Percentiles rank a stretch among this genome's conserved stretches.
Conservation (phyloP, 2,797 vertebrate genomes). For the Sylvia borin region DNA sequence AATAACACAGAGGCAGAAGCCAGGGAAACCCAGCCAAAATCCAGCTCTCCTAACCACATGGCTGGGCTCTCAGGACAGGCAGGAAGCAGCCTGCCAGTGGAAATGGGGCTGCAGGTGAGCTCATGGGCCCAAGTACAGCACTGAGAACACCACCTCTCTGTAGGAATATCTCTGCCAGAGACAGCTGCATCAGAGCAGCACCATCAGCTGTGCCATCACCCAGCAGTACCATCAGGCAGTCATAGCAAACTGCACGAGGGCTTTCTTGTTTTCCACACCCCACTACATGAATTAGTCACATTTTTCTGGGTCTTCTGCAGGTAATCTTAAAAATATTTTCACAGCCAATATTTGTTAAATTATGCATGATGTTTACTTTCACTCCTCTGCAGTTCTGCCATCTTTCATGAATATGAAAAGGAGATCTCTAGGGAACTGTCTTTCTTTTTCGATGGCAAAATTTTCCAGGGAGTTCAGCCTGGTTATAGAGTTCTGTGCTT, state of each 20-base stretch:
- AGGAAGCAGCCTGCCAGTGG: neutral
- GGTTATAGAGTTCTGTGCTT: neutral
- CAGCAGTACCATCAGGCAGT: neutral
- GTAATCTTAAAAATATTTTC: slow-evolving; percentile 26
- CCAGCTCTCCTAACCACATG: neutral
- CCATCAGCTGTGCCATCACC: neutral
- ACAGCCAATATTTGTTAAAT: slow-evolving; percentile 22
- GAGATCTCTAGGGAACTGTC: neutral
- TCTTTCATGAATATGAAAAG: slow-evolving; percentile 21
- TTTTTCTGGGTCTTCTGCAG: slow-evolving; percentile 39
- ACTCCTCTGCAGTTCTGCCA: neutral
- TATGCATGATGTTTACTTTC: slow-evolving; percentile 57
- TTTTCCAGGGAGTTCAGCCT: neutral
- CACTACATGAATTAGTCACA: neutral
- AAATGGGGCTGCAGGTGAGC: neutral
- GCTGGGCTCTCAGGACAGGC: neutral
- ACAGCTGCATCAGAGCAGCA: neutral
- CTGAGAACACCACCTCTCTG: neutral
- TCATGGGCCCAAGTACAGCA: fast-evolving
- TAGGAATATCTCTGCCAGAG: too few relatives aligned
- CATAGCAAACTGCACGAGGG: neutral
- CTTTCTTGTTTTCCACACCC: neutral
- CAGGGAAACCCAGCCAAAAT: neutral
- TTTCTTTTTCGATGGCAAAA: neutral
- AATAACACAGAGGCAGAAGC: fast-evolving